These are phyloP conservation scores for Ommatoiulus sabulosus DNA, from an alignment of 2,888 invertebrate genomes.

Conservation along the genomic window DNA sequence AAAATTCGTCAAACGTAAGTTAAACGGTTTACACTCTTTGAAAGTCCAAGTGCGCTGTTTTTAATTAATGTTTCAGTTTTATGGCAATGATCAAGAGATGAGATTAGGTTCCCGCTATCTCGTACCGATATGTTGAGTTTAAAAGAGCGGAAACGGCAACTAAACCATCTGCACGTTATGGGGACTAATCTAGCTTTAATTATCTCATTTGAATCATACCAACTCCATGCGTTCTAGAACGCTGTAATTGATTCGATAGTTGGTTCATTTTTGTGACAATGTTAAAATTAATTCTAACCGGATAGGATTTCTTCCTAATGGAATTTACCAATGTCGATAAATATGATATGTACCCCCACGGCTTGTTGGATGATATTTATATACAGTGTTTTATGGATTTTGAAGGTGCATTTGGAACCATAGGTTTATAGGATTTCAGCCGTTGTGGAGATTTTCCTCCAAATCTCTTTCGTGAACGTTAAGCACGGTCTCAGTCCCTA, in stretches of 20 bases:
- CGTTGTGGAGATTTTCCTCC: background rate
- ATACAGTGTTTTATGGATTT: background rate
- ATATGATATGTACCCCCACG: background rate
- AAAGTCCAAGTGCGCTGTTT: too few relatives aligned
- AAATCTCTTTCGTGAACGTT: background rate
- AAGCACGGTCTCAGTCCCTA: background rate
- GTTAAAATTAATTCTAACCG: background rate
- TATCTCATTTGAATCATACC: too few relatives aligned
- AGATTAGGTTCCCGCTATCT: too few relatives aligned
- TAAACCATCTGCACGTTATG: too few relatives aligned
- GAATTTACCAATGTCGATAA: background rate
- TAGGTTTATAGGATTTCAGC: background rate
- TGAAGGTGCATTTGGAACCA: background rate
- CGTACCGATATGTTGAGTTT: too few relatives aligned
- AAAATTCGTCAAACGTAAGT: too few relatives aligned
- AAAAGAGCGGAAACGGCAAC: too few relatives aligned
- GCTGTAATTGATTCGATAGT: background rate
- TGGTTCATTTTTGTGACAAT: background rate
- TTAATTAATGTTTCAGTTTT: too few relatives aligned
- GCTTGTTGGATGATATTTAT: background rate
- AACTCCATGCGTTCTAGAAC: too few relatives aligned
- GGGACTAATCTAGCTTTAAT: too few relatives aligned
- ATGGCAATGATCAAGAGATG: too few relatives aligned
- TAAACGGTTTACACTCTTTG: too few relatives aligned
- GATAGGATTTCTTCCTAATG: background rate